phyloP scores from a whole-genome alignment of 2,113 vertebrate species.

The Grus americana region DNA sequence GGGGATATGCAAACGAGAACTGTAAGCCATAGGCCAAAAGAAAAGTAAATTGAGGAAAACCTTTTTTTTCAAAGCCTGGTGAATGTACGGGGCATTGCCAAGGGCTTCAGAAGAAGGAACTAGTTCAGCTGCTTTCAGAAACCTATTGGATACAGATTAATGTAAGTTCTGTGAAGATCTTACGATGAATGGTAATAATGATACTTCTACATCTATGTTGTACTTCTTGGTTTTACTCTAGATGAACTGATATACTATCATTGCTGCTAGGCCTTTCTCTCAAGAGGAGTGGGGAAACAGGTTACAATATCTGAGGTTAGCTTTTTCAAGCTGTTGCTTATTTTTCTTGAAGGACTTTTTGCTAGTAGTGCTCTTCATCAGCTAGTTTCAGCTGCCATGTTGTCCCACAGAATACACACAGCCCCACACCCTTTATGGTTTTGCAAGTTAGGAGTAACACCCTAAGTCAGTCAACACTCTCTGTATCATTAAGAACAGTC shows the following conservation, averaged over 20 bases:
- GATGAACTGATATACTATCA: accelerated
- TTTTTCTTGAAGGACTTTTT: neutral
- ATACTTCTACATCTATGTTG: neutral
- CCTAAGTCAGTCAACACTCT: neutral
- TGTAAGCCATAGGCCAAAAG: neutral
- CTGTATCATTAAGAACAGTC: neutral
- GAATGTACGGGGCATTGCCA: neutral
- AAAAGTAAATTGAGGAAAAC: neutral
- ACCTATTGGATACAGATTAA: neutral
- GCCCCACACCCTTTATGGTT: neutral
- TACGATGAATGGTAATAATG: neutral
- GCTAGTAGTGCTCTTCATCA: neutral
- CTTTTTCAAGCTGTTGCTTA: neutral
- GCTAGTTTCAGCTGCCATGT: neutral
- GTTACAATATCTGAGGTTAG: neutral
- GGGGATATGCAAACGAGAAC: neutral
- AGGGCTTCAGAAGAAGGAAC: neutral
- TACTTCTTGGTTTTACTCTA: neutral
- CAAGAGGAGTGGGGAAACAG: neutral
- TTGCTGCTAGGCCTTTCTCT: neutral
- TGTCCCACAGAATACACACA: neutral
- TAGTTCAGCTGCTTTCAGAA: neutral
- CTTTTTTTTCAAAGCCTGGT: neutral
- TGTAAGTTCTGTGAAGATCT: neutral
- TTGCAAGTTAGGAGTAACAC: neutral